phyloP scores from a whole-genome alignment of 2,888 invertebrate species.

The Heliconius ismenius region DNA sequence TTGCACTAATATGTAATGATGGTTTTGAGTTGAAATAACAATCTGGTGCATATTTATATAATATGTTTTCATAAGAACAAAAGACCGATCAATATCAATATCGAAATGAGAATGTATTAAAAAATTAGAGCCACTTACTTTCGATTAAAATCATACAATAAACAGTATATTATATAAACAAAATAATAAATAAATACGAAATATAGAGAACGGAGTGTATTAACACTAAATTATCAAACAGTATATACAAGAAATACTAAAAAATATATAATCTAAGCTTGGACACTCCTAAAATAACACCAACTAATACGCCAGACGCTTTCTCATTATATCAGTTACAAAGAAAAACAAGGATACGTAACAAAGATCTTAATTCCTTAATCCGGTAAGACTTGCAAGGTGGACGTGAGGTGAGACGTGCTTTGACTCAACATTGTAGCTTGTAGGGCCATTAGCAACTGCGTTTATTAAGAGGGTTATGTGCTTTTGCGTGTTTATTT shows the following conservation, averaged over 20 bases:
- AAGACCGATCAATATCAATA: too few species aligned
- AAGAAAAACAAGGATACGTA: slow-evolving; percentile 63
- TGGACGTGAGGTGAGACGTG: slow-evolving; percentile 68
- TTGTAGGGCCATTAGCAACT: slow-evolving; percentile 48
- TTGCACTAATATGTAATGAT: background rate
- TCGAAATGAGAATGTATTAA: too few species aligned
- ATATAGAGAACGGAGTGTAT: too few species aligned
- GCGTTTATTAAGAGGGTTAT: slow-evolving; percentile 42
- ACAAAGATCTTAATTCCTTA: slow-evolving; percentile 74
- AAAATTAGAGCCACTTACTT: too few species aligned
- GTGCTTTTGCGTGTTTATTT: background rate
- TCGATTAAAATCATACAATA: too few species aligned
- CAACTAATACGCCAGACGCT: background rate
- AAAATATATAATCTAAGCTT: background rate
- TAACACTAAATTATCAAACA: background rate
- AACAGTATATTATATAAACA: too few species aligned
- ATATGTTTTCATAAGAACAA: too few species aligned
- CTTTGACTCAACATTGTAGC: slow-evolving; percentile 53
- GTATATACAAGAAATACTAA: too few species aligned
- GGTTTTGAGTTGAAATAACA: background rate
- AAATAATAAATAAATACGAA: too few species aligned
- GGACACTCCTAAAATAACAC: background rate
- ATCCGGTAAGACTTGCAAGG: slow-evolving; percentile 71
- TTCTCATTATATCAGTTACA: slow-evolving; percentile 24
- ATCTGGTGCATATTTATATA: background rate